These are phyloP conservation scores for Lagopus muta DNA, from an alignment of 2,113 vertebrate species.

Conservation along the genomic window DNA sequence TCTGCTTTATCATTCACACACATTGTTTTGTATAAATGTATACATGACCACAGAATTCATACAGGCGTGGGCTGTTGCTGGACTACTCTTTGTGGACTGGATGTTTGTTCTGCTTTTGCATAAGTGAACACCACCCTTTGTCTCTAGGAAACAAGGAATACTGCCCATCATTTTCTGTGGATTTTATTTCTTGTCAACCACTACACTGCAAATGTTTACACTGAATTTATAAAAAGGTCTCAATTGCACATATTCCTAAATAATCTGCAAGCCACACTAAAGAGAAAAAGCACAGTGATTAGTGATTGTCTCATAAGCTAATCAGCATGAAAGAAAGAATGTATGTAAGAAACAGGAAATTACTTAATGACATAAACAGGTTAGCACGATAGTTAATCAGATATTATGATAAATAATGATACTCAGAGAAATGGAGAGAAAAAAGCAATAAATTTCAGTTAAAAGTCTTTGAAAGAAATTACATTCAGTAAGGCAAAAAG, in stretches of 20 bases:
- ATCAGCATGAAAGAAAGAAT: conserved; percentile 59
- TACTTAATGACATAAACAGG: conserved; percentile 59
- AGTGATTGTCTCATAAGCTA: conserved; percentile 42
- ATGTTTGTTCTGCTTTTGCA: neutral
- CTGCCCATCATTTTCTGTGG: neutral
- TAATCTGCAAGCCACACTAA: conserved; percentile 38
- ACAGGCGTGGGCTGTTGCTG: neutral
- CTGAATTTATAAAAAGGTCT: neutral
- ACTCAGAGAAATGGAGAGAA: neutral
- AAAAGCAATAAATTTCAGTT: neutral
- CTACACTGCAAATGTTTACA: conserved; percentile 56
- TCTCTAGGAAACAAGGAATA: neutral
- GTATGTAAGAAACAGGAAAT: conserved; percentile 38
- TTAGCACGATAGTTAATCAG: conserved; percentile 46
- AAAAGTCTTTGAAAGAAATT: conserved; percentile 20
- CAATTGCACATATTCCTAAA: conserved; percentile 9
- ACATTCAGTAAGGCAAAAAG: conserved; percentile 16
- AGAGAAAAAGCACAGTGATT: neutral
- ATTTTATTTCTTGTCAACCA: conserved; percentile 41
- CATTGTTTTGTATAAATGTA: neutral
- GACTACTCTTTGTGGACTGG: neutral
- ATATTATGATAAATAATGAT: conserved; percentile 42
- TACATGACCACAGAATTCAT: neutral
- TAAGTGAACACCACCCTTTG: neutral
- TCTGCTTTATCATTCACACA: neutral